These are phyloP conservation scores for Folsomia candida DNA, from an alignment of 2,888 invertebrate species.

Conservation along the genomic window DNA sequence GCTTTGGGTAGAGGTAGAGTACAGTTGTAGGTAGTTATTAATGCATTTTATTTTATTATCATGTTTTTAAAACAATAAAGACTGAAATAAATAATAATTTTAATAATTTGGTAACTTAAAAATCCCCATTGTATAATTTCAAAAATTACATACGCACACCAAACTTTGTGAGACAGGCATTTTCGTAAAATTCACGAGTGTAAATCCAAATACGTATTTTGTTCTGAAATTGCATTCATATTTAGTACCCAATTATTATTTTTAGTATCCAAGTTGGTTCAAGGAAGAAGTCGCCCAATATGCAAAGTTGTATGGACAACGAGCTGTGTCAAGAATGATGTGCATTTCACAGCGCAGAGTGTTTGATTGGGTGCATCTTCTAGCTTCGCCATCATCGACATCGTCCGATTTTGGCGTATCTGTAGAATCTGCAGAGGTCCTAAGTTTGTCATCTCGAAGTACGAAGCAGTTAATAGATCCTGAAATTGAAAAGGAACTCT, in stretches of 20 bases:
- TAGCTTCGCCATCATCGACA: neutral
- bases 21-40: conserved; percentile 33
- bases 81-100: neutral
- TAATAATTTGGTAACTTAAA: no score
- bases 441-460: neutral
- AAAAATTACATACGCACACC: neutral
- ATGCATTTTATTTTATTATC: neutral
- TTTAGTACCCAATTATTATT: conserved; percentile 15
- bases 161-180: neutral
- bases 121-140: neutral
- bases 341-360: conserved; percentile 51
- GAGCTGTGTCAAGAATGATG: conserved; percentile 50
- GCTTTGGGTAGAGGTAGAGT: conserved; percentile 55
- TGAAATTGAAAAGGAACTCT: conserved; percentile 35
- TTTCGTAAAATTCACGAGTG: neutral
- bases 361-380: conserved; percentile 50
- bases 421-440: neutral
- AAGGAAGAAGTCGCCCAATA: conserved; percentile 51
- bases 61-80: neutral
- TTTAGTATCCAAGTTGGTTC: conserved; percentile 51
- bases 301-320: conserved; percentile 50
- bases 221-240: neutral
- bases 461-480: conserved; percentile 34
- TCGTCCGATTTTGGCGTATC: neutral
- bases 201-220: no score